A percentile compares a stretch with the other conserved stretches of the same genome.
Evolutionary conservation across 2,888 invertebrate species (phyloP).

Genomic region (Parnassius apollo): DNA sequence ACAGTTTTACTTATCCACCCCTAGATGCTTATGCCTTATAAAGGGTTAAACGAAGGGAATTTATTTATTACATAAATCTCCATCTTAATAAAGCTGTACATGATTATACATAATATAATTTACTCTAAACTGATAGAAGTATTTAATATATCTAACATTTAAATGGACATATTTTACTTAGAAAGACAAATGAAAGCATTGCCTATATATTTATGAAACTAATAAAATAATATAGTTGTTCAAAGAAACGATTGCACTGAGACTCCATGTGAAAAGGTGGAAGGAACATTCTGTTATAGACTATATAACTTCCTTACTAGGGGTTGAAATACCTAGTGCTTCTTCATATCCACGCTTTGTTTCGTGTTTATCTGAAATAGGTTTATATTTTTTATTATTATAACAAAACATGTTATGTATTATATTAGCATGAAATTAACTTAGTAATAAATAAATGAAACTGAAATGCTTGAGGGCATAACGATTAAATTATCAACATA

Average conservation of each 20-base stretch:
- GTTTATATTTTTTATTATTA: background rate
- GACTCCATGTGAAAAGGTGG: slow-evolving; percentile 53
- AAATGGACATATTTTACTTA: slow-evolving; percentile 70
- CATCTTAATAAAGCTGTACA: slow-evolving; percentile 73
- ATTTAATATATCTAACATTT: slow-evolving; percentile 54
- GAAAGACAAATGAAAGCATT: slow-evolving; percentile 56
- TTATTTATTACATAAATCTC: slow-evolving; percentile 43
- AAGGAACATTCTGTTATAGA: slow-evolving; percentile 44
- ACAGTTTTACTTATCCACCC: too few relatives aligned
- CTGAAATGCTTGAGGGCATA: too few relatives aligned
- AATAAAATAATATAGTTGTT: slow-evolving; percentile 62
- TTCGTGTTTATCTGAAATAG: slow-evolving; percentile 75
- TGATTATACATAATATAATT: slow-evolving; percentile 68
- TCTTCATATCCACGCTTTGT: slow-evolving; percentile 91
- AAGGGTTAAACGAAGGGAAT: slow-evolving; percentile 29
- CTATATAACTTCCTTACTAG: slow-evolving; percentile 91
- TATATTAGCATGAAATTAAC: too few relatives aligned
- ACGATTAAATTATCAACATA: too few relatives aligned
- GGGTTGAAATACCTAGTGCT: slow-evolving; percentile 94
- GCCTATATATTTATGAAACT: slow-evolving; percentile 54
- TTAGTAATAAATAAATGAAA: too few relatives aligned
- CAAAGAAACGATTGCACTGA: slow-evolving; percentile 75
- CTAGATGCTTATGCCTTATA: too few relatives aligned
- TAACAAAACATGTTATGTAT: background rate
- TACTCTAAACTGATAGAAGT: slow-evolving; percentile 62